phyloP scores from a whole-genome alignment of 2,113 vertebrate species.

The Monarcha castaneiventris region DNA sequence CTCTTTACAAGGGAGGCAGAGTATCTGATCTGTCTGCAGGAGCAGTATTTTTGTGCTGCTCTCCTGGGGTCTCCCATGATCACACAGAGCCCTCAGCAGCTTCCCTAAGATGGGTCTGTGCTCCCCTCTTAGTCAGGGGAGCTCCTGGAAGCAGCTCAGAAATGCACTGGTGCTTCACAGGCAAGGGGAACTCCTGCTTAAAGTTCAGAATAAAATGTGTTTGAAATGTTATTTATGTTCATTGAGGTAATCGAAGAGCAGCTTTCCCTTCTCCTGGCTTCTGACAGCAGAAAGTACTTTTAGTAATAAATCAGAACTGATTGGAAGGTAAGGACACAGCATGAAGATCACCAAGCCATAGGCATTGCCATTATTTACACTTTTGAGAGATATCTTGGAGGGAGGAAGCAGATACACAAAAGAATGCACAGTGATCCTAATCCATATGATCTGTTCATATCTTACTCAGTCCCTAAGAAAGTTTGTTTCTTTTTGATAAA shows the following conservation, averaged over 20 bases:
- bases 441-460: neutral
- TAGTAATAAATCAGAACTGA: neutral
- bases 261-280: neutral
- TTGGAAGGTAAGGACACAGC: neutral
- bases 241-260: neutral
- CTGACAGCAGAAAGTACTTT: neutral
- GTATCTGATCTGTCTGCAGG: neutral
- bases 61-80: fast-evolving
- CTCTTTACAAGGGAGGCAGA: neutral
- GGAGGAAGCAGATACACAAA: neutral
- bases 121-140: neutral
- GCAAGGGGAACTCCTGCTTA: neutral
- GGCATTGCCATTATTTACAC: neutral
- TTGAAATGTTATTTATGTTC: neutral
- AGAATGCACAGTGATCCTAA: neutral
- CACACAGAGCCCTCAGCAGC: neutral
- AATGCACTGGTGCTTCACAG: neutral
- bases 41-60: neutral
- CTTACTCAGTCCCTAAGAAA: neutral
- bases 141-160: neutral
- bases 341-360: neutral
- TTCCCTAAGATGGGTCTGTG: neutral
- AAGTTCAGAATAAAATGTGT: neutral
- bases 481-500: neutral
- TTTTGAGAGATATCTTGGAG: neutral